phyloP scores from a whole-genome alignment of 2,113 vertebrate species.

The Meles meles region DNA sequence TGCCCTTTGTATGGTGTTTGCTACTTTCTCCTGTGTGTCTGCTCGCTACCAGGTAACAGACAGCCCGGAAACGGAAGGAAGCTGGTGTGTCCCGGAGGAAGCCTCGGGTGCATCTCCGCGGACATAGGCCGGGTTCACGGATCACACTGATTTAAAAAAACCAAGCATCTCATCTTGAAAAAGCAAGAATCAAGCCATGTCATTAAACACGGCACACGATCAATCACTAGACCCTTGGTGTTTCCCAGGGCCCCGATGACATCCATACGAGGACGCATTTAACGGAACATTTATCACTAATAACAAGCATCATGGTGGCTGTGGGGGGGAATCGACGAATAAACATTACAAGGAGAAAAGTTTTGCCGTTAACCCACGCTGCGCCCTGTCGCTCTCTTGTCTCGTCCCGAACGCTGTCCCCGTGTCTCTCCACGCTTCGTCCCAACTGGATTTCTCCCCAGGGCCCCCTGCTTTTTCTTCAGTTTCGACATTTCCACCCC shows the following conservation, averaged over 20 bases:
- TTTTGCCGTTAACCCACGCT: background rate
- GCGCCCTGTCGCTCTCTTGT: background rate
- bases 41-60: background rate
- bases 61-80: background rate
- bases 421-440: background rate
- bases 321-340: background rate
- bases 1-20: background rate
- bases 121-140: background rate
- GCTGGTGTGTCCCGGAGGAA: background rate
- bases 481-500: background rate
- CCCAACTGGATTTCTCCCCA: background rate
- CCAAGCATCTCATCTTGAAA: slow-evolving; percentile 39
- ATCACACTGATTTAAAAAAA: slow-evolving; percentile 59
- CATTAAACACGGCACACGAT: slow-evolving; percentile 52
- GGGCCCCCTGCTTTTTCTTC: background rate
- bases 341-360: background rate
- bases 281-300: slow-evolving; percentile 70
- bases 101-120: background rate
- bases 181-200: slow-evolving; percentile 26
- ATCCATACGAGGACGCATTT: background rate
- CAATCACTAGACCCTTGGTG: slow-evolving; percentile 21
- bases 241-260: background rate
- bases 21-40: background rate
- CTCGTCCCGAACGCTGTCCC: rapidly evolving
- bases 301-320: slow-evolving; percentile 56